Evolutionary conservation across 2,113 vertebrate species (phyloP), one percentile per base, ranked within the genome.

Genomic region (Pimephales promelas): DNA sequence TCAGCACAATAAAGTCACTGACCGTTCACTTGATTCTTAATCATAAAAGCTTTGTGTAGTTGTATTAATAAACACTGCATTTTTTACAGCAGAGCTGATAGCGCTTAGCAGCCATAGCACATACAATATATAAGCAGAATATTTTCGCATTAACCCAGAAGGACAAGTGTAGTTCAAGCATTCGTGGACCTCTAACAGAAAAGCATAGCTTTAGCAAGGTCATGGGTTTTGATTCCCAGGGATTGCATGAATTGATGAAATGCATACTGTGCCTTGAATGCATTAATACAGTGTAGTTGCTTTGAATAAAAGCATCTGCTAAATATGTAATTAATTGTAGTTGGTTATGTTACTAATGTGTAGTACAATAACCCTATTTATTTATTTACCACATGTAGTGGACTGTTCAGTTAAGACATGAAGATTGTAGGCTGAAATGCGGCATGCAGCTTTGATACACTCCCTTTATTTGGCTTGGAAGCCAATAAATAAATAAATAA

Each of bases 1-100:
- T 11, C 31, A 22, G 64, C 64, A 68, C 31, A 36, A 10, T 68
- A 31, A 64, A 64, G 26, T 16, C 61, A 64, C 61, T 64, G 64
- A 22, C 31, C 61, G 16, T 68, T 36, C 18, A 68, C 20, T 18
- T 68, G 18, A 22, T 13, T 20, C 34, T 40, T 68, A 68, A 68
- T 11, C 5, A 4, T 20, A 68, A n/a, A 68, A 22, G 34, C 16
- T 52, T 10, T 66, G 7, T 20, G 8, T 34, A 36, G 10, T 36
- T 2, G 3, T 66, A 66, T 66, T 68, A 71, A 24, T 24, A 5
- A 11, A 14, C 36, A 43, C 2, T 24, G 68, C n/a, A 47, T 47
- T 76, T 76, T 54, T 56, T 52, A 13, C 49, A 76, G 49, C 28
- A 81, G n/a, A 68, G 20, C 62, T 81, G 20, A 20, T 22, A 45